Base-by-base conservation (phyloP, 2,797 vertebrate genomes). In the Melanotaenia boesemani region DNA sequence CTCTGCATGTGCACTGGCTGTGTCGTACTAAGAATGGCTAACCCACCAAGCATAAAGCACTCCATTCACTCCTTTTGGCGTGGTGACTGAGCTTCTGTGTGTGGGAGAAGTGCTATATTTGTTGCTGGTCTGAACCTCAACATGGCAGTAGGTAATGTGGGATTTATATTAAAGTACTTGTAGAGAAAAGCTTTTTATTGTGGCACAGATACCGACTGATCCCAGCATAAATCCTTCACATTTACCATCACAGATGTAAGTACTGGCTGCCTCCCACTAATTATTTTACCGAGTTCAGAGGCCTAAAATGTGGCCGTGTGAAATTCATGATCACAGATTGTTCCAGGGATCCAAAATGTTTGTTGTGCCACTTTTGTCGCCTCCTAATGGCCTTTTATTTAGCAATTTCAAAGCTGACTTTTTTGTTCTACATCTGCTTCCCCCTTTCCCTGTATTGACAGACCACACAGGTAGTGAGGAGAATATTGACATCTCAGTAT, bases 391-490 rank as follows among this genome's bases (percentile, higher is more conserved):
- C 16, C 67, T 16, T 74, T 77, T 92, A 63, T 84, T 79, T 16
- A 70, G 73, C 77, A 78, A 83, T 88, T 80, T 77, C 73, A 84
- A 87, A 86, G 67, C 85, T 93, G 92, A 92, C 87, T 76, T 91
- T 90, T 90, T 77, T 93, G 82, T 92, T 92, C 72, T 91, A 75
- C 93, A 11, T 94, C 84, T 93, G 87, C 92, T 86, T 71, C 89
- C 90, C 90, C 84, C 82, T 78, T 81, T 81, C 87, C 91, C 87
- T 91, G 82, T 90, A 90, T 92, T 89, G 89, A 89, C 94, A 98
- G 97, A 97, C 66, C 94, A 94, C 84, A 95, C 95, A 55, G 96
- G 95, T 86, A 94, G 90, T 91, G 97, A 96, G 89, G 96, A 97
- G 89, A 96, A 95, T 88, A 94, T 95, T 91, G 96, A 96, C 87